phyloP scores from a whole-genome alignment of 2,888 invertebrate genomes.

The Malthinus flaveolus region DNA sequence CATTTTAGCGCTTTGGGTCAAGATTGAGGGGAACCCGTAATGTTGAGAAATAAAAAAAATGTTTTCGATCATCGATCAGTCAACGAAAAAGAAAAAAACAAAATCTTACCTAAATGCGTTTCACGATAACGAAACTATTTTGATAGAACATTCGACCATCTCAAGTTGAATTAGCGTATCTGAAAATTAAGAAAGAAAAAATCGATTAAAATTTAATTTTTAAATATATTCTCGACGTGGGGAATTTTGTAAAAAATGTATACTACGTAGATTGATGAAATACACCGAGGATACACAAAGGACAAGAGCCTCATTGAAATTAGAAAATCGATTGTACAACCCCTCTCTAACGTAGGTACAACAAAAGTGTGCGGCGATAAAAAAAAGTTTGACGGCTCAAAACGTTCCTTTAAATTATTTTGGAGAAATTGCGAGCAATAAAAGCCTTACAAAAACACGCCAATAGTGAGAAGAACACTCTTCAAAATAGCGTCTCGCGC shows the following conservation, averaged over 20 bases:
- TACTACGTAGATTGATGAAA: conserved; percentile 25
- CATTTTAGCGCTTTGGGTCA: too few species aligned
- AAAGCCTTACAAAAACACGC: conserved; percentile 13
- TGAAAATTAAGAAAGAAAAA: too few species aligned
- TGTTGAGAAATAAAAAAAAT: too few species aligned
- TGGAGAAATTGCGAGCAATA: conserved; percentile 38
- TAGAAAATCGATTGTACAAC: conserved; percentile 39
- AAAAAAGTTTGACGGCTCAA: conserved; percentile 33
- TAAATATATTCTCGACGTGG: too few species aligned
- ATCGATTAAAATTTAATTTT: too few species aligned
- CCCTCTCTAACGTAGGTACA: conserved; percentile 30
- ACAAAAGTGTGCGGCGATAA: conserved; percentile 37
- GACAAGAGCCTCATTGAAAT: conserved; percentile 35
- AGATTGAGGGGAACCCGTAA: too few species aligned
- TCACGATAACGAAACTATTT: too few species aligned
- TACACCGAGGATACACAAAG: conserved; percentile 19
- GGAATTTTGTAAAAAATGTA: conserved; percentile 4
- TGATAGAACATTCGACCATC: background rate
- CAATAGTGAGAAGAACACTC: conserved; percentile 8
- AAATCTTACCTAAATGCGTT: too few species aligned
- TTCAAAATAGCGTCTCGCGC: conserved; percentile 5
- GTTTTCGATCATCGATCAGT: too few species aligned
- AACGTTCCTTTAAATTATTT: conserved; percentile 40
- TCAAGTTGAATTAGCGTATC: background rate
- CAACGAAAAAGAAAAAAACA: too few species aligned